A percentile compares a stretch with the other conserved stretches of the same genome.
These are phyloP conservation scores for Meghimatium bilineatum DNA, from an alignment of 2,888 invertebrate species.

Conservation along the genomic window DNA sequence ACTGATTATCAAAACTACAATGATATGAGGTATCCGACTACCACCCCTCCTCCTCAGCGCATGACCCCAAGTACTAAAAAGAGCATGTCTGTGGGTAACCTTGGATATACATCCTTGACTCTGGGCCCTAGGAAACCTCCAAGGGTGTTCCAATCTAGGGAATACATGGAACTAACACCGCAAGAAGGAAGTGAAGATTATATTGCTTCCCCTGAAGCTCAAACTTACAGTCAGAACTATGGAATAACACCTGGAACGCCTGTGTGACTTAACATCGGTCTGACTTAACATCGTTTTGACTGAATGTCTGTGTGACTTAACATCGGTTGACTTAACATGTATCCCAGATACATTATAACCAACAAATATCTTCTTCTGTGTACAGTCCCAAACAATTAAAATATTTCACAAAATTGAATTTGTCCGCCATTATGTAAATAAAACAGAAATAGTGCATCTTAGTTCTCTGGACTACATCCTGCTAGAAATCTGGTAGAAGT, in stretches of 20 bases:
- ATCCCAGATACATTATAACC: not conserved
- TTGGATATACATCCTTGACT: constrained; percentile 53
- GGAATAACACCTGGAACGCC: constrained; percentile 55
- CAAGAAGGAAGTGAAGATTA: constrained; percentile 42
- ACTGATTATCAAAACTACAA: constrained; percentile 50
- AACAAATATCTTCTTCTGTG: not conserved
- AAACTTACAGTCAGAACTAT: constrained; percentile 46
- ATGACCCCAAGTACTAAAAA: constrained; percentile 53
- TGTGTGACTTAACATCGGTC: constrained; percentile 38
- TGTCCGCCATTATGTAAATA: no score
- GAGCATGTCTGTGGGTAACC: constrained; percentile 69
- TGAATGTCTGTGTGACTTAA: not conserved
- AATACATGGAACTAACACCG: constrained; percentile 53
- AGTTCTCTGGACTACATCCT: no score
- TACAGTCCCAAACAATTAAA: not conserved
- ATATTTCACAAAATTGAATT: no score
- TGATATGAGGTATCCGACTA: constrained; percentile 49
- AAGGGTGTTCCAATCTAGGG: constrained; percentile 63
- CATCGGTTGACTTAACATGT: not conserved
- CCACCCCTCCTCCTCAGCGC: constrained; percentile 51
- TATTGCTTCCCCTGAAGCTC: constrained; percentile 47
- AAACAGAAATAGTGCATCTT: no score
- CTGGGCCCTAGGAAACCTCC: constrained; percentile 67
- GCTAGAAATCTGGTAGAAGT: no score
- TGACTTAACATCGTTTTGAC: not conserved